Conservation (phyloP, 2,888 invertebrate species). For the Erebia palarica region DNA sequence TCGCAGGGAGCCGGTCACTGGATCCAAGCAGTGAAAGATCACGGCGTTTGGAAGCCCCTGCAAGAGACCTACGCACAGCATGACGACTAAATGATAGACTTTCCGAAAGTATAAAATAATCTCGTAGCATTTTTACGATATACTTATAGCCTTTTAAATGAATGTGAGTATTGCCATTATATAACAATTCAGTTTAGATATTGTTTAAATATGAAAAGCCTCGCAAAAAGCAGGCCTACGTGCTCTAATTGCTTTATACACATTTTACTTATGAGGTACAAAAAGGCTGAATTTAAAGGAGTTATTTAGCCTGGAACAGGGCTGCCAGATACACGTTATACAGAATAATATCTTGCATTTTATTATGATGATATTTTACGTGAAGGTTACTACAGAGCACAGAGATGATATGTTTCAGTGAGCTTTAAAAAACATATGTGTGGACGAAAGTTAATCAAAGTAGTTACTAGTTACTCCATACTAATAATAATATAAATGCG, state of each 20-base stretch:
- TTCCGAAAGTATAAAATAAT: no score
- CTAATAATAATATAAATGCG: no score
- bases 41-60: no score
- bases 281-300: conserved; percentile 28
- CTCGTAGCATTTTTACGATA: conserved; percentile 1
- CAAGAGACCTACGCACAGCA: no score
- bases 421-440: no score
- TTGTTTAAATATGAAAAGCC: conserved; percentile 26
- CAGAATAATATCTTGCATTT: background rate
- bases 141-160: no score
- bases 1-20: no score
- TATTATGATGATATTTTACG: background rate
- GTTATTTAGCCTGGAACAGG: background rate
- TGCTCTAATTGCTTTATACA: conserved; percentile 27
- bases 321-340: background rate
- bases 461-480: no score
- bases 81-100: no score
- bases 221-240: background rate
- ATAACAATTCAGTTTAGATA: conserved; percentile 14
- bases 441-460: no score
- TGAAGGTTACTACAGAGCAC: background rate
- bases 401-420: no score
- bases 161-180: background rate
- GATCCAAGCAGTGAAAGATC: no score
- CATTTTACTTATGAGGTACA: conserved; percentile 14